Conservation (phyloP, 1,140 invertebrate genomes). For the Sesamia nonagrioides region DNA sequence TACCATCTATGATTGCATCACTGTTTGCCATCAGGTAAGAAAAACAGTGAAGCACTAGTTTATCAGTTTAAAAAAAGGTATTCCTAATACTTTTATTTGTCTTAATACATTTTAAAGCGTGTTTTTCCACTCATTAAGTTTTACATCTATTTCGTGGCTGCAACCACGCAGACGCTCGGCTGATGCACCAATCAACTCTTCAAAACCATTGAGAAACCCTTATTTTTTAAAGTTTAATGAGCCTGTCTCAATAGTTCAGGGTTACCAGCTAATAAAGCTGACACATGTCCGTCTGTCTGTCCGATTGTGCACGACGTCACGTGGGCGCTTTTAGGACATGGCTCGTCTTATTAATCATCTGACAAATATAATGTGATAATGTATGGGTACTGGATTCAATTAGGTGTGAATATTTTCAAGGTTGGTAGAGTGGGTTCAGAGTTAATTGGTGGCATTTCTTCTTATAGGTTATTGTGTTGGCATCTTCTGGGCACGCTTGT, state of each 20-base stretch:
- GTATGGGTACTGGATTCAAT: not conserved
- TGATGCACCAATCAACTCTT: not conserved
- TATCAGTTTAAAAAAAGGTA: too few species aligned
- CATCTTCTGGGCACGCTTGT: not conserved
- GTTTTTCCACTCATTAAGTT: too few species aligned
- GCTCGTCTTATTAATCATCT: not conserved
- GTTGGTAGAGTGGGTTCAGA: not conserved
- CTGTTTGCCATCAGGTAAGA: too few species aligned
- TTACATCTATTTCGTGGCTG: not conserved
- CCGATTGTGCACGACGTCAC: not conserved
- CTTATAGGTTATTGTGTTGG: not conserved
- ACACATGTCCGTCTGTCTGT: conserved; percentile 30
- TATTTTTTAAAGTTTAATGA: not conserved
- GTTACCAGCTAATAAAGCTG: conserved; percentile 6
- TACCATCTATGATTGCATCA: too few species aligned
- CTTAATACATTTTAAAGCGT: too few species aligned
- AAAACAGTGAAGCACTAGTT: too few species aligned
- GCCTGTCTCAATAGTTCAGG: conserved; percentile 32
- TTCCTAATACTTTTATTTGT: too few species aligned
- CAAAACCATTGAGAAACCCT: conserved; percentile 3
- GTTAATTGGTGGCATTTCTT: not conserved
- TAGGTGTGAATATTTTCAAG: not conserved
- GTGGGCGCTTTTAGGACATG: not conserved
- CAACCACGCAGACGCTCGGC: not conserved
- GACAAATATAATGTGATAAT: not conserved